Evolutionary conservation across 2,113 vertebrate species (phyloP).

Genomic region (Phyllostomus hastatus): DNA sequence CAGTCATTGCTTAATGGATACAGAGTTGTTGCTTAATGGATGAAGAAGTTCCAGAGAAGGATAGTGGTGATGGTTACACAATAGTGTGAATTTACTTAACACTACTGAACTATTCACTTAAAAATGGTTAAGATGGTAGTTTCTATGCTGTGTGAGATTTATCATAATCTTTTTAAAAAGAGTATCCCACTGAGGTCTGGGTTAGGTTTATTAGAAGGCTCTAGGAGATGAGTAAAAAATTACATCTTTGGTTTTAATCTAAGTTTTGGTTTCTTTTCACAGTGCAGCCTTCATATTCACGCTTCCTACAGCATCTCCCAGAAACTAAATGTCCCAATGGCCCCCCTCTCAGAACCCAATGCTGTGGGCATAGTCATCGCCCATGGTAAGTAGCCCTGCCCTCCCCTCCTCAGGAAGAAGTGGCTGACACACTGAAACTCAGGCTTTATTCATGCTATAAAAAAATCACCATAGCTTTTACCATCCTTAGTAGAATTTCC

Average conservation of each 20-base stretch:
- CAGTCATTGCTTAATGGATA: not conserved
- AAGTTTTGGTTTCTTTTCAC: conserved; percentile 68
- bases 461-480: not conserved
- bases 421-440: not conserved
- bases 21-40: too few relatives aligned
- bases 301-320: conserved; percentile 92
- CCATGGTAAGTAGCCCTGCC: conserved; percentile 84
- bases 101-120: not conserved
- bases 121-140: not conserved
- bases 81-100: not conserved
- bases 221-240: not conserved
- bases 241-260: conserved; percentile 41
- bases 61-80: not conserved
- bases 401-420: not conserved
- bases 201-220: not conserved
- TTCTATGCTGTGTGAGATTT: not conserved
- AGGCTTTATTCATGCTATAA: not conserved
- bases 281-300: conserved; percentile 96
- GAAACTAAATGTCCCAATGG: conserved; percentile 93
- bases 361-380: conserved; percentile 94
- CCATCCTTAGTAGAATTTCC: not conserved
- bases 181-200: not conserved
- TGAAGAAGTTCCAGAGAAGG: not conserved
- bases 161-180: not conserved
- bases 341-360: conserved; percentile 91